phyloP scores from a whole-genome alignment of 92 coral and sea anemone species.

The Epizoanthus ramosus region DNA sequence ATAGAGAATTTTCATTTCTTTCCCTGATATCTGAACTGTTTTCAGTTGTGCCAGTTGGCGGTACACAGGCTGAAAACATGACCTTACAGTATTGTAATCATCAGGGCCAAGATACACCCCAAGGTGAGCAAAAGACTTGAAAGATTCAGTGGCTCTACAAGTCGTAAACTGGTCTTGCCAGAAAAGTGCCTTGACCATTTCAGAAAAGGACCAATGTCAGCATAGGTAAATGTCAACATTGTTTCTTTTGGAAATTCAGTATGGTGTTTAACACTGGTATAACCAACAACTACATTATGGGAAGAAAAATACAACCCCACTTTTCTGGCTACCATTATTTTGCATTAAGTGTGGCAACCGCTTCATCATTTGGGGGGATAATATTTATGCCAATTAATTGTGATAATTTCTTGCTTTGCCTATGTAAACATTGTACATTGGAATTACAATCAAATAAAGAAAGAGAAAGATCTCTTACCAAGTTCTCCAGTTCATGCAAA shows the following conservation, averaged over 20 bases:
- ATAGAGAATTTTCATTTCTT: no score
- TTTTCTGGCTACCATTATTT: background rate
- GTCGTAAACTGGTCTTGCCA: no score
- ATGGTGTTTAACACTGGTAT: conserved; percentile 1
- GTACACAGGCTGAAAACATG: no score
- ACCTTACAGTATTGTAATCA: no score
- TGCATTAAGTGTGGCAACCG: conserved; percentile 26
- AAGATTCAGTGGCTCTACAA: no score
- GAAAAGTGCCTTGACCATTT: background rate
- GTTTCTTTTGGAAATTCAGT: conserved; percentile 5
- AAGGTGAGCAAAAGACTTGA: no score
- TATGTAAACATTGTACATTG: no score
- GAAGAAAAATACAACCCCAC: conserved; percentile 33
- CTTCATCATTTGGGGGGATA: conserved; percentile 39
- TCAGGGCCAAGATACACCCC: no score
- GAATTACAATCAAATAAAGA: no score
- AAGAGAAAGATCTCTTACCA: no score
- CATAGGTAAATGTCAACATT: background rate
- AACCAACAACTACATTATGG: conserved; percentile 5
- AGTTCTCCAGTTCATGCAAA: background rate
- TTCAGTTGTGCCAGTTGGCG: no score
- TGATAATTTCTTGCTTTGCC: conserved; percentile 25
- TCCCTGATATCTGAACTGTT: no score
- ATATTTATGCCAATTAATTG: conserved; percentile 33
- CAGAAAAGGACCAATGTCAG: conserved; percentile 41